Evolutionary conservation across 2,888 invertebrate species (phyloP), one percentile per base, ranked within the genome.

Genomic region (Ichneumoninae sp.): DNA sequence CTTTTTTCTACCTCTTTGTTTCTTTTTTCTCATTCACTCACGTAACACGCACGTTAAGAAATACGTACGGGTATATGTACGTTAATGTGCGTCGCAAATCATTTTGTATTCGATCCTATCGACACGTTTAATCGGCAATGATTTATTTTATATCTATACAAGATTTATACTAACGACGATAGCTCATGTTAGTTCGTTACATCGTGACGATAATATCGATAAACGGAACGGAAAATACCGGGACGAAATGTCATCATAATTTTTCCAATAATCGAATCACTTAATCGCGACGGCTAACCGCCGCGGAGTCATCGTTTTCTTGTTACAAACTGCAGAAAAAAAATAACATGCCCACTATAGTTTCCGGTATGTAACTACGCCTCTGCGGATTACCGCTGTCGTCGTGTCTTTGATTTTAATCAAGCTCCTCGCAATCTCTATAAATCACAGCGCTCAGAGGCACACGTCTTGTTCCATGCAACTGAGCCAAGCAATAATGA

Each of bases 111-210:
- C 79, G 68, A 80, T 71, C 68, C 50, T 60, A 83, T 80, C 83
- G 62, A 80, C 54, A 69, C 40, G 72, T 60, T 80, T 72, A 72
- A 82, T 85, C 85, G 72, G 13, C n/a, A 82, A 82, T 85, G 85
- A 85, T 82, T 19, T 82, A 85, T 71, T 82, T 72, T 76, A 50
- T 40, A 50, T 69, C 60, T 36, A 1, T 36, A 62, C n/a, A 77
- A 85, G 85, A 85, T 85, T 85, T 85, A 85, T 85, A 72, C 77
- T 52, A 72, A 69, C 82, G 85, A 85, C 76, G 82, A 82, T 77
- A 4, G 26, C 69, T 78, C 72, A 30, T 78, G 78, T 74, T 79
- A 71, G 79, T 80, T 77, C 47, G 52, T 74, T 65, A 26, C 44
- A 47, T 68, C 52, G 50, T 54, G 72, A 80, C 54, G 76, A 82